These are phyloP conservation scores for Steatocranus sp. DNA, from an alignment of 2,797 vertebrate genomes.

Conservation along the genomic window DNA sequence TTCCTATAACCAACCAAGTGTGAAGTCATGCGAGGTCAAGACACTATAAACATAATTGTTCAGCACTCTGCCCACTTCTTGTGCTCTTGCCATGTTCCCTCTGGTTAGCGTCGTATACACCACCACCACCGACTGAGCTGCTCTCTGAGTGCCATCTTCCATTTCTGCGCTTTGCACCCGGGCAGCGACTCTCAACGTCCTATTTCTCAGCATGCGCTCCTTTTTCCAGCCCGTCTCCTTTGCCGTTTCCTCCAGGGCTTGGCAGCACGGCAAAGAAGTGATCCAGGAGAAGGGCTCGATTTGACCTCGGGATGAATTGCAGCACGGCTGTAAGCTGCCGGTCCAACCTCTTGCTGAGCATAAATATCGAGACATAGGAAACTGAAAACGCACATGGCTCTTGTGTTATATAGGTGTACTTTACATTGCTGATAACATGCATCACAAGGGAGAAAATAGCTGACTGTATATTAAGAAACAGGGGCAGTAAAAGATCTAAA, in stretches of 20 bases:
- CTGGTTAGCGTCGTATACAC: slow-evolving; percentile 19
- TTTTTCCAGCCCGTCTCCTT: slow-evolving; percentile 25
- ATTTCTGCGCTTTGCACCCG: slow-evolving; percentile 39
- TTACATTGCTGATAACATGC: slow-evolving; percentile 41
- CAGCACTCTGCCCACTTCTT: slow-evolving; percentile 39
- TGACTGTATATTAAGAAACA: background rate
- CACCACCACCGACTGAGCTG: slow-evolving; percentile 15
- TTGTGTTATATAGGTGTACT: slow-evolving; percentile 48
- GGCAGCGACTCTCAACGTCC: slow-evolving; percentile 27
- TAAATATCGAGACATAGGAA: slow-evolving; percentile 27
- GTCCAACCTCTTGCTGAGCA: slow-evolving; percentile 35
- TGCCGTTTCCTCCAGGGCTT: slow-evolving; percentile 40
- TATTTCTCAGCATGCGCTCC: slow-evolving; percentile 41
- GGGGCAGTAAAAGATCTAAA: background rate
- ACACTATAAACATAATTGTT: slow-evolving; percentile 56
- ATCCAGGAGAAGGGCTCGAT: slow-evolving; percentile 51
- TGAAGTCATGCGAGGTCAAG: slow-evolving; percentile 32
- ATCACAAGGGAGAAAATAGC: background rate
- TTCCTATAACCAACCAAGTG: slow-evolving; percentile 34
- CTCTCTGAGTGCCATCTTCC: slow-evolving; percentile 60
- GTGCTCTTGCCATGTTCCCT: slow-evolving; percentile 48
- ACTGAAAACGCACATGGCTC: slow-evolving; percentile 9
- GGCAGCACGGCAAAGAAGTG: slow-evolving; percentile 47
- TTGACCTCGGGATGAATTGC: slow-evolving; percentile 62
- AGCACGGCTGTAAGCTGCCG: slow-evolving; percentile 25